Evolutionary conservation across 2,888 invertebrate genomes (phyloP).

Genomic region (Cerastoderma edule): DNA sequence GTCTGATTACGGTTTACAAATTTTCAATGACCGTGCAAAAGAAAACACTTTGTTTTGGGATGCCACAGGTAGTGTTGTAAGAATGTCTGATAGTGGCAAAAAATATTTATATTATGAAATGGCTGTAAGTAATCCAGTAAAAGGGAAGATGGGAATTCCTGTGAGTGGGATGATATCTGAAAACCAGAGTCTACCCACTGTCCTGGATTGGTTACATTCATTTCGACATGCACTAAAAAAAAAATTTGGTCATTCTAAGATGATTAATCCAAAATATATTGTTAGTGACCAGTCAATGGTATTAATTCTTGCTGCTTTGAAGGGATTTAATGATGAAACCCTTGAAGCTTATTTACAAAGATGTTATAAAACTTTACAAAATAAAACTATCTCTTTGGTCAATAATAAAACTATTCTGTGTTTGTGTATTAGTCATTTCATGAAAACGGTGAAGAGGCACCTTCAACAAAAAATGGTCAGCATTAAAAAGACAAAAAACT

Average conservation of each 20-base stretch:
- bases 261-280: background rate
- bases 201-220: no score
- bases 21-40: background rate
- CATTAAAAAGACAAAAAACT: background rate
- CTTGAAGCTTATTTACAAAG: background rate
- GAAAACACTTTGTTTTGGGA: conserved; percentile 28
- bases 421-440: conserved; percentile 23
- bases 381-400: background rate
- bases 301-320: conserved; percentile 16
- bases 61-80: conserved; percentile 28
- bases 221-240: conserved; percentile 16
- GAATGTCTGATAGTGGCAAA: background rate
- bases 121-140: conserved; percentile 15
- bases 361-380: background rate
- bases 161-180: conserved; percentile 15
- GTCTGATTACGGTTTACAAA: background rate
- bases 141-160: conserved; percentile 35
- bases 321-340: conserved; percentile 22
- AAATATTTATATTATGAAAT: conserved; percentile 32
- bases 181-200: no score
- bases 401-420: no score
- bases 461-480: conserved; percentile 3
- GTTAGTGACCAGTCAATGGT: no score
- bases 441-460: conserved; percentile 13
- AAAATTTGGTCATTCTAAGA: background rate